A percentile compares a stretch with the other conserved stretches of the same genome.
phyloP scores from a whole-genome alignment of 2,888 invertebrate species.

The Volucella inanis region DNA sequence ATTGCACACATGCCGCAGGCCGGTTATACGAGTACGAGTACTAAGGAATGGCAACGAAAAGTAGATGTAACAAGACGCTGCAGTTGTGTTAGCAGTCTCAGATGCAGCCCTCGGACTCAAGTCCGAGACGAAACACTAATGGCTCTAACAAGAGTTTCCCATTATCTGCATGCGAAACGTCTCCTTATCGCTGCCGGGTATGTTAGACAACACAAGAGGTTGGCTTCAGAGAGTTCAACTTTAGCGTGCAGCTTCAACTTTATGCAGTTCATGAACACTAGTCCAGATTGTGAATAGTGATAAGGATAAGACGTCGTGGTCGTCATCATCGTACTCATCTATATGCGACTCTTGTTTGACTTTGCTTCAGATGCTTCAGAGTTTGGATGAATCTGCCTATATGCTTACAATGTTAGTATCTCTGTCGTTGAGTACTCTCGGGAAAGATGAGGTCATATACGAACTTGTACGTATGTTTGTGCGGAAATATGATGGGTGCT shows the following conservation, averaged over 20 bases:
- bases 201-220: conserved; percentile 71
- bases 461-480: background rate
- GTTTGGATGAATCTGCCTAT: conserved; percentile 4
- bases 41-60: background rate
- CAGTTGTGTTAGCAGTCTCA: background rate
- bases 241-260: background rate
- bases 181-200: conserved; percentile 74
- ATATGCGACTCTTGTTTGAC: background rate
- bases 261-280: conserved; percentile 26
- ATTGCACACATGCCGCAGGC: background rate
- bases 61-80: conserved; percentile 47
- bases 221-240: conserved; percentile 32
- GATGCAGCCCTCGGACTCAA: too few relatives aligned
- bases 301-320: conserved; percentile 53
- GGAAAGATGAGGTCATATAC: background rate
- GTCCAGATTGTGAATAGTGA: conserved; percentile 62
- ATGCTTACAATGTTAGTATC: too few relatives aligned
- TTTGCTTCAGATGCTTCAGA: background rate
- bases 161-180: conserved; percentile 72
- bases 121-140: conserved; percentile 54
- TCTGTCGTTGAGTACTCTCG: too few relatives aligned
- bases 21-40: background rate
- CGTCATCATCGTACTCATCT: conserved; percentile 31
- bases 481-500: background rate
- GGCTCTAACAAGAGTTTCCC: conserved; percentile 73